phyloP scores from a whole-genome alignment of 1,140 invertebrate species.

The Sesamia nonagrioides region DNA sequence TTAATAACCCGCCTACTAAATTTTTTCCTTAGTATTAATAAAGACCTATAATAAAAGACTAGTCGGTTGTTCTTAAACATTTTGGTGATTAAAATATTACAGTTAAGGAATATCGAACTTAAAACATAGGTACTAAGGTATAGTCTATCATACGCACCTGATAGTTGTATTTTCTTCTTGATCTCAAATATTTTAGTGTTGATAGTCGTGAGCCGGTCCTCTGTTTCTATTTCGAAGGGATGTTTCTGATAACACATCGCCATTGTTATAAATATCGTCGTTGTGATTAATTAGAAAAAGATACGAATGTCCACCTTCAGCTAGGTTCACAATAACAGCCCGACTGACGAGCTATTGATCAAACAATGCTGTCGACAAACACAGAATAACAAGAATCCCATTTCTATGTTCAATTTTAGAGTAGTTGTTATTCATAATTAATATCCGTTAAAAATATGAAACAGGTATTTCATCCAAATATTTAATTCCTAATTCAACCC shows the following conservation, averaged over 20 bases:
- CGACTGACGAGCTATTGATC: slow-evolving; percentile 58
- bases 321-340: slow-evolving; percentile 50
- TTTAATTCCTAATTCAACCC: not conserved
- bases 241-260: slow-evolving; percentile 85
- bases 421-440: not conserved
- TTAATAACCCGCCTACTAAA: too few species aligned
- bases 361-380: slow-evolving; percentile 50
- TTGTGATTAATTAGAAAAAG: slow-evolving; percentile 34
- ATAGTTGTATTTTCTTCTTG: slow-evolving; percentile 94
- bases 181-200: slow-evolving; percentile 93
- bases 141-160: slow-evolving; percentile 86
- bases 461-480: not conserved
- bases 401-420: not conserved
- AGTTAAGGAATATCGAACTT: not conserved
- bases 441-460: not conserved
- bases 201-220: slow-evolving; percentile 89
- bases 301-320: slow-evolving; percentile 1
- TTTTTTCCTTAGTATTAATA: too few species aligned
- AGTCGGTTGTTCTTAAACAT: too few species aligned
- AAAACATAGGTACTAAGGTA: not conserved
- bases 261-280: slow-evolving; percentile 65
- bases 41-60: too few species aligned
- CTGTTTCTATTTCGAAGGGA: slow-evolving; percentile 85
- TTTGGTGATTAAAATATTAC: too few species aligned
- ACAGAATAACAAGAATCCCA: not conserved